These are phyloP conservation scores for Solen grandis DNA, from an alignment of 1,140 invertebrate species.

Conservation along the genomic window DNA sequence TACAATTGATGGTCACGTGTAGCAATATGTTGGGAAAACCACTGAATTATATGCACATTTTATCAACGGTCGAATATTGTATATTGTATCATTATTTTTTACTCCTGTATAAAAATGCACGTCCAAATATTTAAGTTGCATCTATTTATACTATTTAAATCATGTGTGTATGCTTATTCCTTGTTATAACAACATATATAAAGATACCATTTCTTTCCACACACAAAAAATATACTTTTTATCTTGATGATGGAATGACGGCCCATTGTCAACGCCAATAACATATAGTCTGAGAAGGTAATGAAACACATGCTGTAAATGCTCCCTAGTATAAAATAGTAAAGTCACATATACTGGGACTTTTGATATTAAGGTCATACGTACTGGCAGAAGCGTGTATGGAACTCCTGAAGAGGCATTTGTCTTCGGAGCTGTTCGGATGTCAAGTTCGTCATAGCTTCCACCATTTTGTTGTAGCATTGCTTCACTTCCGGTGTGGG, in stretches of 20 bases:
- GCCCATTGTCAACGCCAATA: background rate
- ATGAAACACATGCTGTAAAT: too few species aligned
- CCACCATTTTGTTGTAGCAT: conserved; percentile 20
- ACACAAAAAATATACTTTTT: background rate
- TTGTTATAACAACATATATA: background rate
- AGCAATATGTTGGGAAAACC: background rate
- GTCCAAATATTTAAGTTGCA: too few species aligned
- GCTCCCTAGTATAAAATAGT: background rate
- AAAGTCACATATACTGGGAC: background rate
- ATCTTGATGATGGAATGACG: background rate
- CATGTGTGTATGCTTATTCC: too few species aligned
- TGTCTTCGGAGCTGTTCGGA: background rate
- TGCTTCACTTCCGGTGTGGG: background rate
- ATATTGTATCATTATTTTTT: background rate
- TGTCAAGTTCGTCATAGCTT: conserved; percentile 6
- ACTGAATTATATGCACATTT: background rate
- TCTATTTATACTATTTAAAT: too few species aligned
- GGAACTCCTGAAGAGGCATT: conserved; percentile 28
- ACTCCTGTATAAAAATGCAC: too few species aligned
- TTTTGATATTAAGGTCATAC: background rate
- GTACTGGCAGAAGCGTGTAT: conserved; percentile 43
- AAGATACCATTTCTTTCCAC: background rate
- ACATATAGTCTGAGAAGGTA: too few species aligned
- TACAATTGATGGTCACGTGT: background rate
- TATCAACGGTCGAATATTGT: background rate